phyloP scores from a whole-genome alignment of 1,140 invertebrate genomes.

The Dendroctonus ponderosae region DNA sequence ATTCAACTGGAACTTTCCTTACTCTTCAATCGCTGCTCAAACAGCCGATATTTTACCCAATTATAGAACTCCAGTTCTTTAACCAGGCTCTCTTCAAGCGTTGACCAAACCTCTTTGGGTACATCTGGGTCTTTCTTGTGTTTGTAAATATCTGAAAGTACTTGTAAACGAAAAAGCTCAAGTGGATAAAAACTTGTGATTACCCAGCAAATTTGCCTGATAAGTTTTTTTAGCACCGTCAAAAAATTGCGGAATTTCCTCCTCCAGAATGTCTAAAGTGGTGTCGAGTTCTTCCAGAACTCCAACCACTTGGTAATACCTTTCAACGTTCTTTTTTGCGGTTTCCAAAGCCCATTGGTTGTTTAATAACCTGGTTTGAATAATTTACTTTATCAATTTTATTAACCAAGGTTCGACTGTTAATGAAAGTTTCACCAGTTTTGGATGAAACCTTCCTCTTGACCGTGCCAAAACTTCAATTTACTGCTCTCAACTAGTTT shows the following conservation, averaged over 20 bases:
- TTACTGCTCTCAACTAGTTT: no score
- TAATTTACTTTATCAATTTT: no score
- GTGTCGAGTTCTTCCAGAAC: constrained; percentile 64
- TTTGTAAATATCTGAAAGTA: constrained; percentile 32
- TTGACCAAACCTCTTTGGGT: constrained; percentile 19
- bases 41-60: constrained; percentile 60
- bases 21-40: constrained; percentile 42
- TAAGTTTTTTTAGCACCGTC: constrained; percentile 57
- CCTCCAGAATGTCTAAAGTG: constrained; percentile 60
- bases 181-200: constrained; percentile 22
- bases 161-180: constrained; percentile 7
- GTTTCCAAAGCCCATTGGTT: constrained; percentile 60
- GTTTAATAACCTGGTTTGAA: constrained; percentile 55
- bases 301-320: constrained; percentile 66
- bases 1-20: no score
- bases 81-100: constrained; percentile 49
- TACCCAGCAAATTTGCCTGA: constrained; percentile 57
- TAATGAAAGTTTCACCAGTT: neutral
- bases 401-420: no score
- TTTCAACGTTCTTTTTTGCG: constrained; percentile 64
- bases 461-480: no score
- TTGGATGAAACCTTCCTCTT: neutral
- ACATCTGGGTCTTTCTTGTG: constrained; percentile 28
- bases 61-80: constrained; percentile 64
- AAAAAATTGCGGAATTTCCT: constrained; percentile 62